These are phyloP conservation scores for Dinoponera quadriceps DNA, from an alignment of 1,140 invertebrate species.

Conservation along the genomic window DNA sequence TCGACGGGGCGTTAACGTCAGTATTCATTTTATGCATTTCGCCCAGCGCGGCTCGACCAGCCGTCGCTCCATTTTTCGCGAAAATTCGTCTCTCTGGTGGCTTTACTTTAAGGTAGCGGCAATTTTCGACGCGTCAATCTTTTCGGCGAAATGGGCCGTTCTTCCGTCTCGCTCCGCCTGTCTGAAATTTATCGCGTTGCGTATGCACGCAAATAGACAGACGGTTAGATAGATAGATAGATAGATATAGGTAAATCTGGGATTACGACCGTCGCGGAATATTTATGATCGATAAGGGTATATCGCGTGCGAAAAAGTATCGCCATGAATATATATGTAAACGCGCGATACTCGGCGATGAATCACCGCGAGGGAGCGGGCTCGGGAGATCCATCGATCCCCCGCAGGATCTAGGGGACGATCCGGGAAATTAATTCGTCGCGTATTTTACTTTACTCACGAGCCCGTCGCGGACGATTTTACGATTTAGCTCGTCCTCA, in stretches of 20 bases:
- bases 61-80: conserved; percentile 16
- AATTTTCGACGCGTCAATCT: conserved; percentile 57
- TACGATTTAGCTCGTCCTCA: background rate
- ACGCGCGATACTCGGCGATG: background rate
- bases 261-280: conserved; percentile 24
- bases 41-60: background rate
- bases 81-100: conserved; percentile 12
- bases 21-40: conserved; percentile 32
- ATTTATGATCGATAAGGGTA: conserved; percentile 38
- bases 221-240: background rate
- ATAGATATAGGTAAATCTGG: conserved; percentile 42
- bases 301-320: conserved; percentile 43
- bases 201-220: conserved; percentile 21
- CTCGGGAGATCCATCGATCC: background rate
- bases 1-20: conserved; percentile 15
- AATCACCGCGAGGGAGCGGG: background rate
- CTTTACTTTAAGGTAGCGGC: conserved; percentile 32
- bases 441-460: background rate
- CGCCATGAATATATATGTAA: conserved; percentile 31
- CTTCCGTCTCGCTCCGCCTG: background rate
- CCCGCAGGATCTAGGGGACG: background rate
- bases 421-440: background rate
- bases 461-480: background rate
- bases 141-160: conserved; percentile 32
- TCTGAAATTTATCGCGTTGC: conserved; percentile 20